A percentile compares a stretch with the other conserved stretches of the same genome.
phyloP scores from a whole-genome alignment of 2,797 vertebrate genomes.

The Eidolon dupreanum region DNA sequence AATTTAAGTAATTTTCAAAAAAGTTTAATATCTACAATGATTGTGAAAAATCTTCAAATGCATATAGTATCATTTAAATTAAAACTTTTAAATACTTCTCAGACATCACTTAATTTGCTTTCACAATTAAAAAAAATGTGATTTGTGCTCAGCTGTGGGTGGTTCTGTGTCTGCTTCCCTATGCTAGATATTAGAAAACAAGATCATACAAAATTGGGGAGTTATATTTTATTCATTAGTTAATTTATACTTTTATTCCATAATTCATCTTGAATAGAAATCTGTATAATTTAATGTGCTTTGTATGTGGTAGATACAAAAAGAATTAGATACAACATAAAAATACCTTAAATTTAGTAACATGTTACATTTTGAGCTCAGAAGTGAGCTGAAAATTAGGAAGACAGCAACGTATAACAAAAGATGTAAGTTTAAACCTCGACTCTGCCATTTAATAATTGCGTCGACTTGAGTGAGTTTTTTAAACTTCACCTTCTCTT shows the following conservation, averaged over 20 bases:
- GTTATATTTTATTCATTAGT: neutral
- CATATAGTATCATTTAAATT: neutral
- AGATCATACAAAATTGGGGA: neutral
- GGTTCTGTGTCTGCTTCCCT: neutral
- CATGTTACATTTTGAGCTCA: neutral
- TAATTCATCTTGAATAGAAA: neutral
- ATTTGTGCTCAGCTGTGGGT: neutral
- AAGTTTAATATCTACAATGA: conserved; percentile 9
- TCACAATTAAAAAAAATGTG: neutral
- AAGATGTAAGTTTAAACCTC: neutral
- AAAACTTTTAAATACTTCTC: neutral
- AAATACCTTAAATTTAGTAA: neutral
- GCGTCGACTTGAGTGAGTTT: neutral
- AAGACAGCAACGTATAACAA: neutral
- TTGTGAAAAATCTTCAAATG: neutral
- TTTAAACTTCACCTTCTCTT: neutral
- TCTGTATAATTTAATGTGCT: neutral
- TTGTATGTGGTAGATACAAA: neutral
- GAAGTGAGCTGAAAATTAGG: neutral
- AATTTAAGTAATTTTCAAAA: neutral
- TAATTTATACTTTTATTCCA: neutral
- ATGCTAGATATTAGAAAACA: neutral
- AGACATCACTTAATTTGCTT: conserved; percentile 29
- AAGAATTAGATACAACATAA: neutral
- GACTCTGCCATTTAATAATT: neutral